Base-by-base conservation (phyloP, 2,113 vertebrate genomes). In the Uria lomvia region DNA sequence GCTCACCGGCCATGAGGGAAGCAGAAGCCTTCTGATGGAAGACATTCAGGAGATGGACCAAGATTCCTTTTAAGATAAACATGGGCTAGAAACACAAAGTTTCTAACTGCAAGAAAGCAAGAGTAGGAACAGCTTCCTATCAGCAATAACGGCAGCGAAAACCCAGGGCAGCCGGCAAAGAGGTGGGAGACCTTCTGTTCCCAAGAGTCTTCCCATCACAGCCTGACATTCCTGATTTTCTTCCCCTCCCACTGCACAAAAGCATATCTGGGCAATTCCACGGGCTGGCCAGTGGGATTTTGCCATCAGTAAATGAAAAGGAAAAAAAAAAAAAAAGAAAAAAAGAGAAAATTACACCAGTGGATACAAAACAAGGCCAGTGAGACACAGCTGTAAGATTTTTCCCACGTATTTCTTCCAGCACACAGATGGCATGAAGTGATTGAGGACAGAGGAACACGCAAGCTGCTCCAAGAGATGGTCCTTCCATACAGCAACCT, bases 151-250 rank as follows among this genome's bases (percentile, higher is more conserved):
- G 0, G 71, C 49, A 85, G 71, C 0, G 0, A 67, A 60, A 80
- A 23, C 21, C 34, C 50, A 53, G 27, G 49, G 55, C 55, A 67
- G 91, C 91, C 96, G 94, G 92, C 56, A 82, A 55, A 76, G 62
- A 73, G 94, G 7, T 20, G 30, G 34, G 67, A 85, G 87, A 88
- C 59, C 38, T 49, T 18, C 82, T 71, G 76, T 78, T 95, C 76
- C 93, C 91, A 91, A 89, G 26, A 95, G 93, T 80, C 89, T 92
- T 93, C 86, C 56, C 9, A 2, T 62, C 91, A 96, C 91, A 96
- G 77, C 76, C 29, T 9, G 2, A 81, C 94, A 96, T 97, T 97
- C 95, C 96, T 93, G 72, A 96, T 96, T 97, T 92, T 93, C 96
- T 70, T 66, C 82, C 90, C 95, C 47, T 90, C 86, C 79, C 65